phyloP scores from a whole-genome alignment of 2,888 invertebrate genomes.

The Apoderus coryli region DNA sequence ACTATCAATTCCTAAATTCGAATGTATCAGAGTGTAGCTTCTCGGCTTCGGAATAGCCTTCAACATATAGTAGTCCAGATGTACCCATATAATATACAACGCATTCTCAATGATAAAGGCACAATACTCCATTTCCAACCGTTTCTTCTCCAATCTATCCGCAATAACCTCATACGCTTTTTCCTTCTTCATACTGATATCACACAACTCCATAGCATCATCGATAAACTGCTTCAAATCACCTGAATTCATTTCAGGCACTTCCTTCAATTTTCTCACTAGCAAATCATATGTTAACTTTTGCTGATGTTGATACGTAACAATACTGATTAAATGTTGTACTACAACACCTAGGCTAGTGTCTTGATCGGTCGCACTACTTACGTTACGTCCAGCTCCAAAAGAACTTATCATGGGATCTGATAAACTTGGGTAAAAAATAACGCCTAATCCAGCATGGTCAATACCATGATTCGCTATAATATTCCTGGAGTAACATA shows the following conservation, averaged over 20 bases:
- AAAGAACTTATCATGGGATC: slow-evolving; percentile 26
- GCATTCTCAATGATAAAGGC: slow-evolving; percentile 55
- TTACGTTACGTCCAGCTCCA: slow-evolving; percentile 16
- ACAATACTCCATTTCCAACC: slow-evolving; percentile 44
- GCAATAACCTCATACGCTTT: slow-evolving; percentile 35
- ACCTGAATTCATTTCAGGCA: slow-evolving; percentile 36
- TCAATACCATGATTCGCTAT: slow-evolving; percentile 41
- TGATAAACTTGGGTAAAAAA: slow-evolving; percentile 38
- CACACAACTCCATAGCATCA: slow-evolving; percentile 22
- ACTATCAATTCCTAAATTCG: slow-evolving; percentile 23
- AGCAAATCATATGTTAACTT: slow-evolving; percentile 36
- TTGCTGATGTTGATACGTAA: slow-evolving; percentile 39
- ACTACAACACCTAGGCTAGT: slow-evolving; percentile 39
- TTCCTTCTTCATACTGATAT: slow-evolving; percentile 25
- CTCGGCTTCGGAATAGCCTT: slow-evolving; percentile 38
- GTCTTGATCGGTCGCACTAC: slow-evolving; percentile 27
- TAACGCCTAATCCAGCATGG: slow-evolving; percentile 37
- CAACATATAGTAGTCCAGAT: slow-evolving; percentile 55
- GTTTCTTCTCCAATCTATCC: slow-evolving; percentile 39
- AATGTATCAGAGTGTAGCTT: slow-evolving; percentile 19
- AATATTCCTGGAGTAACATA: slow-evolving; percentile 55
- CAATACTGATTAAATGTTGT: slow-evolving; percentile 39
- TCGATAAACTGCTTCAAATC: slow-evolving; percentile 41
- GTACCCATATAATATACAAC: slow-evolving; percentile 63
- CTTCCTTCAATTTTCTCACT: slow-evolving; percentile 33